Evolutionary conservation across 37 sponge, comb jelly and placozoan species (phyloP).

Genomic region (Mnemiopsis leidyi): DNA sequence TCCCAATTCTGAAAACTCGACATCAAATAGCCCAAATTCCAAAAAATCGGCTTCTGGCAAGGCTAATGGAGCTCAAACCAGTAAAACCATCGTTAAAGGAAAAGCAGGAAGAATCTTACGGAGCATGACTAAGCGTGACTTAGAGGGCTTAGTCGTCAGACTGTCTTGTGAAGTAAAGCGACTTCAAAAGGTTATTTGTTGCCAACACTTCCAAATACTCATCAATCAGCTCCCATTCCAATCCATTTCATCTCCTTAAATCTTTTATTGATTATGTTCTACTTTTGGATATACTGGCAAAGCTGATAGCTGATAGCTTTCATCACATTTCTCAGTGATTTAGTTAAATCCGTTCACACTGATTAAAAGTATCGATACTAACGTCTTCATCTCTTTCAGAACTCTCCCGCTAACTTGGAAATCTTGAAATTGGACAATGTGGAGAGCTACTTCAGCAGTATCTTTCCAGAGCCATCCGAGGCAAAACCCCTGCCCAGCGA

Average conservation of each 20-base stretch:
- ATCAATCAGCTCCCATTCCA: too few relatives aligned
- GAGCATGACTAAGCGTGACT: not conserved
- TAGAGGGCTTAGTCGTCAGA: not conserved
- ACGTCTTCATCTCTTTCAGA: too few relatives aligned
- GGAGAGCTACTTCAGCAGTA: conserved; percentile 36
- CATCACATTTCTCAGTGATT: too few relatives aligned
- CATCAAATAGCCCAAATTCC: not conserved
- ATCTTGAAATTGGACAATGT: conserved; percentile 45
- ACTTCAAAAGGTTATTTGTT: not conserved
- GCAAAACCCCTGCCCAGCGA: not conserved
- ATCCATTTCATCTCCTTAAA: too few relatives aligned
- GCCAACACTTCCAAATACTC: not conserved
- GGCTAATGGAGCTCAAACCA: not conserved
- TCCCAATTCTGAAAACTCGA: not conserved
- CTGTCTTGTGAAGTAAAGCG: not conserved
- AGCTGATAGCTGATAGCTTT: too few relatives aligned
- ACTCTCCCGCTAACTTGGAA: not conserved
- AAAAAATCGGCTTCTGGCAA: not conserved
- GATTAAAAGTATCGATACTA: too few relatives aligned
- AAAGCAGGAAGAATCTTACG: not conserved
- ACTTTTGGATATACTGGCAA: too few relatives aligned
- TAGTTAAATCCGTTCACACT: too few relatives aligned
- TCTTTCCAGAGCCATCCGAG: not conserved
- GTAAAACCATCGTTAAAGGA: not conserved
- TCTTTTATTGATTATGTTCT: too few relatives aligned